Conservation (phyloP, 2,888 invertebrate genomes). For the Molorchus minor region DNA sequence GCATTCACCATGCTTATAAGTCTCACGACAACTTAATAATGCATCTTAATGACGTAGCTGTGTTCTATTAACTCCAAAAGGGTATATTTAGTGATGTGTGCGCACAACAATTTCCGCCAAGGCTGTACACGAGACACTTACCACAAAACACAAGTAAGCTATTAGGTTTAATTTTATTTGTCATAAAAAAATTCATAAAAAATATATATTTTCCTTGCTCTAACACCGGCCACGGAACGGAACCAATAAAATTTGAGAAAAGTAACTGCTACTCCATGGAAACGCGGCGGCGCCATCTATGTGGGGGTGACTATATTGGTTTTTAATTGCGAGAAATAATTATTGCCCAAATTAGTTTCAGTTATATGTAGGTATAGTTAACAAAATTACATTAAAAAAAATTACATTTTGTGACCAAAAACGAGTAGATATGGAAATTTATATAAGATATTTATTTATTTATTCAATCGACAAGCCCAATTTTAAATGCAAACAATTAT, state of each 20-base stretch:
- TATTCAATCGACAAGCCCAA: too few relatives aligned
- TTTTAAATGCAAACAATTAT: too few relatives aligned
- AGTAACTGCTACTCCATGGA: slow-evolving; percentile 28
- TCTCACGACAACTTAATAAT: slow-evolving; percentile 51
- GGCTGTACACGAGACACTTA: slow-evolving; percentile 35
- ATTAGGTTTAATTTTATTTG: slow-evolving; percentile 45
- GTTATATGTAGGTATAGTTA: too few relatives aligned
- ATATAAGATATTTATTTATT: too few relatives aligned
- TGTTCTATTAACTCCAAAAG: slow-evolving; percentile 35
- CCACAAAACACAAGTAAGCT: slow-evolving; percentile 47
- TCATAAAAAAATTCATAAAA: slow-evolving; percentile 45
- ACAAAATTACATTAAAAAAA: too few relatives aligned
- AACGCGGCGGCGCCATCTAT: slow-evolving; percentile 32
- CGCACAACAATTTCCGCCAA: slow-evolving; percentile 34
- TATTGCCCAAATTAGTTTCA: too few relatives aligned
- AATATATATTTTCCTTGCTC: slow-evolving; percentile 37
- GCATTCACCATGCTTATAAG: slow-evolving; percentile 47
- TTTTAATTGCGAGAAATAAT: background rate
- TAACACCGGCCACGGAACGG: slow-evolving; percentile 30
- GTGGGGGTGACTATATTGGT: slow-evolving; percentile 8
- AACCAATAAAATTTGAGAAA: slow-evolving; percentile 38
- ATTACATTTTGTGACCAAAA: too few relatives aligned
- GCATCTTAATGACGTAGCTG: slow-evolving; percentile 43
- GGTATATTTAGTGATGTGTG: slow-evolving; percentile 41
- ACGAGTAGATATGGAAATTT: too few relatives aligned